phyloP scores from a whole-genome alignment of 2,888 invertebrate species.

The Chrysomela aeneicollis region DNA sequence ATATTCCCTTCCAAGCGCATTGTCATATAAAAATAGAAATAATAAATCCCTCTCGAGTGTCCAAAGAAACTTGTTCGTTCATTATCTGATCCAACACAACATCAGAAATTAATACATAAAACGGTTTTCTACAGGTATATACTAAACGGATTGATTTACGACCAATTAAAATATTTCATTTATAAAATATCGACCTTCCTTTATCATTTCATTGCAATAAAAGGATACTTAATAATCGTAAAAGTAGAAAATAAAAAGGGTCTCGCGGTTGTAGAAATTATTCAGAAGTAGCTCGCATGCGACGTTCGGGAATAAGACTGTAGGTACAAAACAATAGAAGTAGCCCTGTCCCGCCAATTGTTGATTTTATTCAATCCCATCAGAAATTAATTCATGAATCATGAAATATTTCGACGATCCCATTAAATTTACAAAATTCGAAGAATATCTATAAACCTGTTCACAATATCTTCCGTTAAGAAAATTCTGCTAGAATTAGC shows the following conservation, averaged over 20 bases:
- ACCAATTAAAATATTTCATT: conserved; percentile 37
- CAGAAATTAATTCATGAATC: not conserved
- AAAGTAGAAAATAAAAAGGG: conserved; percentile 39
- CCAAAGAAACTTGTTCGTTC: not conserved
- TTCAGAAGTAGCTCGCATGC: conserved; percentile 38
- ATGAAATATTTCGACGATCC: not conserved
- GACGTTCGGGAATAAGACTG: conserved; percentile 26
- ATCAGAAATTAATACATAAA: conserved; percentile 32
- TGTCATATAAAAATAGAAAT: not conserved
- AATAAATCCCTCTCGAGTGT: not conserved
- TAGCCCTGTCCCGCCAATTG: conserved; percentile 5
- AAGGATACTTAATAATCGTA: conserved; percentile 37
- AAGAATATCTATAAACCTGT: too few relatives aligned
- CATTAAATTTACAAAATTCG: too few relatives aligned
- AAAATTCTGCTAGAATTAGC: too few relatives aligned
- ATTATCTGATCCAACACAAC: conserved; percentile 6
- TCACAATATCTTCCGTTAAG: too few relatives aligned
- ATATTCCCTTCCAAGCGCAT: not conserved
- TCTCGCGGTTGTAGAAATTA: conserved; percentile 36
- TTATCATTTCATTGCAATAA: conserved; percentile 28
- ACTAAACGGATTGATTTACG: conserved; percentile 30
- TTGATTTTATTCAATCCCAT: not conserved
- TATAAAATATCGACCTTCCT: conserved; percentile 32
- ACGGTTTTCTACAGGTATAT: conserved; percentile 19
- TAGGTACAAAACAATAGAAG: conserved; percentile 12